Evolutionary conservation across 2,888 invertebrate species (phyloP).

Genomic region (Chalcis sispes): DNA sequence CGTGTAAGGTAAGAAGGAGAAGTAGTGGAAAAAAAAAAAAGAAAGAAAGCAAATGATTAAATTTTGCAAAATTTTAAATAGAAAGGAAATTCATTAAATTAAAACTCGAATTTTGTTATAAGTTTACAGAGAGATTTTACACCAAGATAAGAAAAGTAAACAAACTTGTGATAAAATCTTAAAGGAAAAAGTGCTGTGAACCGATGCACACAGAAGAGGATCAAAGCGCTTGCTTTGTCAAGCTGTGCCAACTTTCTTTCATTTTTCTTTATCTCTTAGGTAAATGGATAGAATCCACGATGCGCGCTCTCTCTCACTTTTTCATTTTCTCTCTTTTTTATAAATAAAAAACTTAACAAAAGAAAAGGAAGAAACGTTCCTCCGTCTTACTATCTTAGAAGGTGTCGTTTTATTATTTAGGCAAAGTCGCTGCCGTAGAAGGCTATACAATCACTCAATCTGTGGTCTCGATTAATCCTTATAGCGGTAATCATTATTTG

Average conservation of each 20-base stretch:
- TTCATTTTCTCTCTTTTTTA: conserved; percentile 60
- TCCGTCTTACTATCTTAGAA: conserved; percentile 60
- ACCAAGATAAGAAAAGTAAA: conserved; percentile 23
- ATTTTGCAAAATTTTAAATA: too few relatives aligned
- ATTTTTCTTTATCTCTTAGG: conserved; percentile 59
- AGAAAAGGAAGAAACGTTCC: conserved; percentile 66
- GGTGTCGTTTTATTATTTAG: conserved; percentile 71
- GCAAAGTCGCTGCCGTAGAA: conserved; percentile 63
- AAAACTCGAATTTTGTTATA: conserved; percentile 5
- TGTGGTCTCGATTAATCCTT: conserved; percentile 72
- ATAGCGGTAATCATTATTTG: conserved; percentile 72
- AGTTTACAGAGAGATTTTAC: not conserved
- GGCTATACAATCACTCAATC: conserved; percentile 68
- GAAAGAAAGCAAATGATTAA: too few relatives aligned
- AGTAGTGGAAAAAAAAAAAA: too few relatives aligned
- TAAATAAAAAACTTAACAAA: not conserved
- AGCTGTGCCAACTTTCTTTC: conserved; percentile 24
- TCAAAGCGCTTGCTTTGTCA: conserved; percentile 46
- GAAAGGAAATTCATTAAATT: too few relatives aligned
- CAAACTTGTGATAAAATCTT: conserved; percentile 30
- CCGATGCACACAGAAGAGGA: conserved; percentile 31
- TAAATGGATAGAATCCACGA: conserved; percentile 66
- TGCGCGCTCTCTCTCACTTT: too few relatives aligned
- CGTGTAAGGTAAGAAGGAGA: too few relatives aligned
- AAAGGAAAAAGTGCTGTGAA: not conserved